Evolutionary conservation across 2,888 invertebrate species (phyloP).

Genomic region (Aplocera efformata): DNA sequence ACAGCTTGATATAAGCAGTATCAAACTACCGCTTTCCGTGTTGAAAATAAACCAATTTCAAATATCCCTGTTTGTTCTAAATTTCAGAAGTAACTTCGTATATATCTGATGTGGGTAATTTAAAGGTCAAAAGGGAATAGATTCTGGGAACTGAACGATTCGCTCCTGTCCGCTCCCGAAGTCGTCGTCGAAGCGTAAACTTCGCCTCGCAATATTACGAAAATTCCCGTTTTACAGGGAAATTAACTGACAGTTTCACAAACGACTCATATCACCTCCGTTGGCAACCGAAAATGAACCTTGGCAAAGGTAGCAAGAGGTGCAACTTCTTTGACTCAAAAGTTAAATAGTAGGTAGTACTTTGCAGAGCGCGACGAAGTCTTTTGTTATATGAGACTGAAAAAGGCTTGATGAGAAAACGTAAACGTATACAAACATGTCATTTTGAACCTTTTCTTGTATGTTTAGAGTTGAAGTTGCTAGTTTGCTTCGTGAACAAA

Average conservation of each 20-base stretch:
- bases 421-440: conserved; percentile 7
- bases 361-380: conserved; percentile 25
- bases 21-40: too few relatives aligned
- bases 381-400: conserved; percentile 39
- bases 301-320: conserved; percentile 19
- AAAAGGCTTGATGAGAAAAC: conserved; percentile 50
- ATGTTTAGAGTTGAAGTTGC: neutral
- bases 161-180: too few relatives aligned
- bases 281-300: conserved; percentile 28
- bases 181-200: conserved; percentile 34
- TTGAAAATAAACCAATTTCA: too few relatives aligned
- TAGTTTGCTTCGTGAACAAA: neutral
- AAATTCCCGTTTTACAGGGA: conserved; percentile 37
- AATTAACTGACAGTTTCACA: conserved; percentile 37
- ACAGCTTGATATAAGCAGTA: too few relatives aligned
- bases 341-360: conserved; percentile 24
- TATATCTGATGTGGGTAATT: too few relatives aligned
- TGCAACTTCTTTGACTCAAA: conserved; percentile 13
- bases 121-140: too few relatives aligned
- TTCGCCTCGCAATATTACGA: conserved; percentile 40
- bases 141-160: too few relatives aligned
- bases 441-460: neutral
- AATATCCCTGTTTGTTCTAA: too few relatives aligned
- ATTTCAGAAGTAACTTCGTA: too few relatives aligned
- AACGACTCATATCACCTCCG: conserved; percentile 25